phyloP scores from a whole-genome alignment of 2,888 invertebrate genomes.

The Deladenus siricidicola region DNA sequence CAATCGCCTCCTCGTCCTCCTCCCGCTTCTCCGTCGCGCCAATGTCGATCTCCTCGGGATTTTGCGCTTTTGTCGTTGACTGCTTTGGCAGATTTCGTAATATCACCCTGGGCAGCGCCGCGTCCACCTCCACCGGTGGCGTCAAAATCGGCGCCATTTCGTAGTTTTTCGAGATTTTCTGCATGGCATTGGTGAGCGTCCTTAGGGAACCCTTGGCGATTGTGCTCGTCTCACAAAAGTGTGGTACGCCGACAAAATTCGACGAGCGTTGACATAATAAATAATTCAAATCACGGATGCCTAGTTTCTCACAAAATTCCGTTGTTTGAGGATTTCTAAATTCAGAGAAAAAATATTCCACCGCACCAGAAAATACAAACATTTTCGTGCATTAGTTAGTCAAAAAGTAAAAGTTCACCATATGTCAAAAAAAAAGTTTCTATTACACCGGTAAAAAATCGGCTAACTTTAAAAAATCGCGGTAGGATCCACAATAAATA shows the following conservation, averaged over 20 bases:
- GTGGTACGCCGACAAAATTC: slow-evolving; percentile 16
- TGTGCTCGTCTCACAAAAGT: slow-evolving; percentile 5
- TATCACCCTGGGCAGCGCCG: background rate
- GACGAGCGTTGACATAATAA: slow-evolving; percentile 25
- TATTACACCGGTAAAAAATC: too few species aligned
- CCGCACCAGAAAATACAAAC: too few species aligned
- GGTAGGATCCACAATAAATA: background rate
- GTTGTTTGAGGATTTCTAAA: slow-evolving; percentile 45
- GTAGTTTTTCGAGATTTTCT: background rate
- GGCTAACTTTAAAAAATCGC: background rate
- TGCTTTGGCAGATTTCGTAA: background rate
- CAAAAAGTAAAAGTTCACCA: too few species aligned
- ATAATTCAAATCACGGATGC: slow-evolving; percentile 43
- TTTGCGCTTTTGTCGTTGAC: background rate
- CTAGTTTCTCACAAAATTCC: slow-evolving; percentile 41
- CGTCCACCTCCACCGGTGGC: background rate
- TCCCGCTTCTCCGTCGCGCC: slow-evolving; percentile 9
- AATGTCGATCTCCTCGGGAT: slow-evolving; percentile 26
- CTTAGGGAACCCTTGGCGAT: background rate
- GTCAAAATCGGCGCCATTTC: background rate
- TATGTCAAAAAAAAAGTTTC: too few species aligned
- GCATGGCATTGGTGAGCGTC: background rate
- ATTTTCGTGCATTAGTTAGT: too few species aligned
- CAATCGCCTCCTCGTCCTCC: background rate
- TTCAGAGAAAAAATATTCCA: too few species aligned